phyloP scores from a whole-genome alignment of 2,888 invertebrate genomes.

The Listrodromus nycthemerus region DNA sequence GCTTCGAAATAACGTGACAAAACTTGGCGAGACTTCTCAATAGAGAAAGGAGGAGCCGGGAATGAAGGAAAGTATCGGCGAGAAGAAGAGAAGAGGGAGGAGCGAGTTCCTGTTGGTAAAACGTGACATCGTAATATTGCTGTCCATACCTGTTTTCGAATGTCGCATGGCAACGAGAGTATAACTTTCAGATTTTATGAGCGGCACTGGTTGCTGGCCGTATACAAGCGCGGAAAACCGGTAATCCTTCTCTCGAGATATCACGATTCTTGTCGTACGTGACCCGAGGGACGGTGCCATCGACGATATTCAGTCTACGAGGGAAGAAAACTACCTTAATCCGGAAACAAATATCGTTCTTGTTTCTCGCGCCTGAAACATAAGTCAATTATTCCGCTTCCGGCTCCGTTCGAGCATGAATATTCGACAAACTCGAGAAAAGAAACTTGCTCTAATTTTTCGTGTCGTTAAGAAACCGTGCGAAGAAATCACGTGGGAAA shows the following conservation, averaged over 20 bases:
- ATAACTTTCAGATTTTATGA: slow-evolving; percentile 22
- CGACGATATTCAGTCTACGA: neutral
- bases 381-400: neutral
- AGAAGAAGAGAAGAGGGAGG: neutral
- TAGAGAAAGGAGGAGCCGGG: neutral
- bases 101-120: slow-evolving; percentile 28
- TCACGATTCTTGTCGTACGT: slow-evolving; percentile 38
- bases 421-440: no score
- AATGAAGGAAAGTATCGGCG: slow-evolving; percentile 10
- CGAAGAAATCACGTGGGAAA: neutral
- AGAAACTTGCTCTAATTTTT: no score
- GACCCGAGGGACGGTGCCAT: slow-evolving; percentile 6
- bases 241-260: slow-evolving; percentile 26
- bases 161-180: slow-evolving; percentile 29
- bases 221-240: neutral
- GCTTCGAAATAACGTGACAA: slow-evolving; percentile 21
- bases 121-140: slow-evolving; percentile 40
- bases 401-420: no score
- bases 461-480: no score
- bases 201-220: neutral
- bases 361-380: neutral
- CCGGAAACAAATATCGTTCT: neutral
- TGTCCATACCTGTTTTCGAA: slow-evolving; percentile 11
- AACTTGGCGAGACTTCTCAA: slow-evolving; percentile 6
- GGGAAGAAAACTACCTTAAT: neutral